Evolutionary conservation across 2,797 vertebrate genomes (phyloP).

Genomic region (Tapirus indicus): DNA sequence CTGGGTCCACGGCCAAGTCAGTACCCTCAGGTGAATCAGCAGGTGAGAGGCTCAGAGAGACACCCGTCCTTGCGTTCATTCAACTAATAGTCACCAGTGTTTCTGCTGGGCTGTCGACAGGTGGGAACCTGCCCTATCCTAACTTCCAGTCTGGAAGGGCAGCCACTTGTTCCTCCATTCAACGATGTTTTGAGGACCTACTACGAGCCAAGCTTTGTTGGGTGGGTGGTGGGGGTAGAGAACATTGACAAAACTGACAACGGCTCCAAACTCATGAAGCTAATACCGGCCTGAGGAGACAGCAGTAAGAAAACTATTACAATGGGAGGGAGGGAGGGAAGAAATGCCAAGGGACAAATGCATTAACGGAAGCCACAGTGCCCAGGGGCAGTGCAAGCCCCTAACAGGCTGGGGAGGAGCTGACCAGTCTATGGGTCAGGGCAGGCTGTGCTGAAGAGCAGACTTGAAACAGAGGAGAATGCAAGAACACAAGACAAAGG

Average conservation of each 20-base stretch:
- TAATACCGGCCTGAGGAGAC: no score
- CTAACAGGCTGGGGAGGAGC: not conserved
- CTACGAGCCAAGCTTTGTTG: not conserved
- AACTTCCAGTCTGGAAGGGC: not conserved
- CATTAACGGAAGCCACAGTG: not conserved
- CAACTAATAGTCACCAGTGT: rapidly evolving
- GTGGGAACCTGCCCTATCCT: no score
- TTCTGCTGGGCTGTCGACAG: not conserved
- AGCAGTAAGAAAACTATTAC: not conserved
- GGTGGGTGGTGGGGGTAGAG: not conserved
- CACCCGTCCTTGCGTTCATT: not conserved
- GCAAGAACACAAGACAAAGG: not conserved
- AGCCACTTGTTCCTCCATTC: not conserved
- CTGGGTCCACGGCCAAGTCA: not conserved
- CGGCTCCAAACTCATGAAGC: not conserved
- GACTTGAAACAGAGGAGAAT: not conserved
- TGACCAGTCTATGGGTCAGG: not conserved
- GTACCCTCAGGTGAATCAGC: not conserved
- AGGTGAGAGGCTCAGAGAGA: not conserved
- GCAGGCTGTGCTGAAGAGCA: not conserved
- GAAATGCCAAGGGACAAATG: not conserved
- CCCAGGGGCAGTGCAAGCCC: not conserved
- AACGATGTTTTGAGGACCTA: not conserved
- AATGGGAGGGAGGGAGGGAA: not conserved
- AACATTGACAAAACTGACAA: not conserved